phyloP scores from a whole-genome alignment of 2,113 vertebrate species.

The Oriolus oriolus region DNA sequence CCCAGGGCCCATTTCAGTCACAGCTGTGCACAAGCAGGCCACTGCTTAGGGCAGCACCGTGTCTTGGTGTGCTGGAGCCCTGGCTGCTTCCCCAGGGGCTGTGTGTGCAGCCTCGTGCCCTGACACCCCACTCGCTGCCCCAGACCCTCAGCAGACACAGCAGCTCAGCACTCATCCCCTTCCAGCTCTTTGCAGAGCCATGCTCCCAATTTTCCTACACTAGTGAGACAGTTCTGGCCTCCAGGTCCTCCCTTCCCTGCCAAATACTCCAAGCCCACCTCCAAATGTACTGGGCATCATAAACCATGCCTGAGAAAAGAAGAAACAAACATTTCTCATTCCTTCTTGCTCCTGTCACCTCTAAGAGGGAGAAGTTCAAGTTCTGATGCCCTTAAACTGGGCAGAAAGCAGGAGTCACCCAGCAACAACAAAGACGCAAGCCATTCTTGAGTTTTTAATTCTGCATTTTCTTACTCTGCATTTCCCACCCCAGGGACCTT shows the following conservation, averaged over 20 bases:
- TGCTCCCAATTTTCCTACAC: rapidly evolving
- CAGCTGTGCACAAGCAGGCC: rapidly evolving
- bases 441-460: neutral
- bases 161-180: neutral
- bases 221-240: neutral
- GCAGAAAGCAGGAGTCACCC: neutral
- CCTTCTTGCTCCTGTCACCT: neutral
- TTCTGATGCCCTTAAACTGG: neutral
- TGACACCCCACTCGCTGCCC: rapidly evolving
- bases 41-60: rapidly evolving
- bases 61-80: rapidly evolving
- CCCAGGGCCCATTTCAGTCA: neutral
- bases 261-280: neutral
- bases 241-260: neutral
- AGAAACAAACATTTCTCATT: neutral
- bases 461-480: neutral
- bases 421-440: neutral
- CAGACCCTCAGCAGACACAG: neutral
- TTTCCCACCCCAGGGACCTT: neutral
- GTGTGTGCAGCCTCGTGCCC: rapidly evolving
- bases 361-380: neutral
- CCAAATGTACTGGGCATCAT: neutral
- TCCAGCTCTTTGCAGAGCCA: neutral
- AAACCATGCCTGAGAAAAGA: neutral
- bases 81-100: neutral